phyloP scores from a whole-genome alignment of 2,888 invertebrate species.

The Octonoba sinensis region DNA sequence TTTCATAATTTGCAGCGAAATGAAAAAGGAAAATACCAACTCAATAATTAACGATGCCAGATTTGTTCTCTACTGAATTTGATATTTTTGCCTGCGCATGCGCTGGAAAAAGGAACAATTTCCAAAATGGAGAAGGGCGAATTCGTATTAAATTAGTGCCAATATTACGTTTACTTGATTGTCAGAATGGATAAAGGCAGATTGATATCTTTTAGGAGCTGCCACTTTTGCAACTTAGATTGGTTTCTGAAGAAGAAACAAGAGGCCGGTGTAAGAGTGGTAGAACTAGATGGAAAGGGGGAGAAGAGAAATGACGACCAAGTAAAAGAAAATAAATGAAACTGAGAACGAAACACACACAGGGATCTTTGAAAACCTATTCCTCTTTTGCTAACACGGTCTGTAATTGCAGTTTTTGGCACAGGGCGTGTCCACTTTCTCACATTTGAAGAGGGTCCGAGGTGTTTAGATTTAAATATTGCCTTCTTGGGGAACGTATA shows the following conservation, averaged over 20 bases:
- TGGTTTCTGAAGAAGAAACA: slow-evolving; percentile 7
- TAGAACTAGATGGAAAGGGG: slow-evolving; percentile 34
- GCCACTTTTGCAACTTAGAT: slow-evolving; percentile 19
- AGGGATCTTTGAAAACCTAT: slow-evolving; percentile 51
- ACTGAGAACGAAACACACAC: slow-evolving; percentile 4
- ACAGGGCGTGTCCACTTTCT: slow-evolving; percentile 56
- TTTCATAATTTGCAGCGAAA: too few relatives aligned
- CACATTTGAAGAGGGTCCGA: slow-evolving; percentile 51
- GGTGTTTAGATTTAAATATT: slow-evolving; percentile 54
- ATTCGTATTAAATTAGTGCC: slow-evolving; percentile 38
- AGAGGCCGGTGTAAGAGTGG: slow-evolving; percentile 36
- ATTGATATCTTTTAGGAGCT: slow-evolving; percentile 25
- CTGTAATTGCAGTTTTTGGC: slow-evolving; percentile 60
- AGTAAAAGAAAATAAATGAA: background rate
- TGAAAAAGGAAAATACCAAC: background rate
- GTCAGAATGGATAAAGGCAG: slow-evolving; percentile 1
- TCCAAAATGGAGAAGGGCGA: background rate
- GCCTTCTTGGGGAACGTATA: slow-evolving; percentile 26
- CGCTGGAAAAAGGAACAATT: background rate
- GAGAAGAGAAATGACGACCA: background rate
- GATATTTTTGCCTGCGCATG: slow-evolving; percentile 11
- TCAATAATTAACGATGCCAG: slow-evolving; percentile 30
- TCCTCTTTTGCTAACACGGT: slow-evolving; percentile 52
- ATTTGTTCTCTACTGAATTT: background rate
- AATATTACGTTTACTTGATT: slow-evolving; percentile 38